Percentiles rank a stretch among this genome's conserved stretches.
These are phyloP conservation scores for Hoplias malabaricus DNA, from an alignment of 2,113 vertebrate genomes.

Conservation along the genomic window DNA sequence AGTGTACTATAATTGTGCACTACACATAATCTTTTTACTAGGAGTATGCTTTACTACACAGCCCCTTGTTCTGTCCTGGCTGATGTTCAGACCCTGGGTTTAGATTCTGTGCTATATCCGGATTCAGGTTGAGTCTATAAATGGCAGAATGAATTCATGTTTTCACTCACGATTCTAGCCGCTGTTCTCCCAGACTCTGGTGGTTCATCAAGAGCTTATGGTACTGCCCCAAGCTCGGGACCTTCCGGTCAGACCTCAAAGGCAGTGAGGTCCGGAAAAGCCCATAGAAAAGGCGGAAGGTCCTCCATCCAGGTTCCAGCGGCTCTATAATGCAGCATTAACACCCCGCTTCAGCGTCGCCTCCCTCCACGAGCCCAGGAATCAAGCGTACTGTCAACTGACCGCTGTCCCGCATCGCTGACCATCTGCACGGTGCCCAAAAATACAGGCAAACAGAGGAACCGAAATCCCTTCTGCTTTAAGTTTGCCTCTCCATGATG, in stretches of 20 bases:
- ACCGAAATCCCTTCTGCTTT: constrained; percentile 6
- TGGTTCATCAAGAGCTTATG: neutral
- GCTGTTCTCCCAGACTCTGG: neutral
- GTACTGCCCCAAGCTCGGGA: neutral
- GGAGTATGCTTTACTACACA: too few relatives aligned
- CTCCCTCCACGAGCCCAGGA: neutral
- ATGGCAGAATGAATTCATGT: too few relatives aligned
- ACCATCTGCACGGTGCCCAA: neutral
- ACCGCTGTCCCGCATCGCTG: constrained; percentile 15
- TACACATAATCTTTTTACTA: too few relatives aligned
- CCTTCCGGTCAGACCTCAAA: neutral
- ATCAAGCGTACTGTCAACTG: neutral
- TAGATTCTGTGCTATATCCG: too few relatives aligned
- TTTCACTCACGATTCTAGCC: neutral
- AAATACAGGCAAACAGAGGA: neutral
- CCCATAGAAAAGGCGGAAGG: neutral
- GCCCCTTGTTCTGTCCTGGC: too few relatives aligned
- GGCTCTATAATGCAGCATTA: neutral
- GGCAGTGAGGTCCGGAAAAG: neutral
- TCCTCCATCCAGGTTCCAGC: neutral
- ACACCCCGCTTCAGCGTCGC: constrained; percentile 17
- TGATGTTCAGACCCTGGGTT: too few relatives aligned
- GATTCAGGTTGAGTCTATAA: too few relatives aligned
- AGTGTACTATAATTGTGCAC: too few relatives aligned
- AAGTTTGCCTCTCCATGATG: constrained; percentile 1